These are phyloP conservation scores for Mythimna impura DNA, from an alignment of 2,888 invertebrate genomes.

Conservation along the genomic window DNA sequence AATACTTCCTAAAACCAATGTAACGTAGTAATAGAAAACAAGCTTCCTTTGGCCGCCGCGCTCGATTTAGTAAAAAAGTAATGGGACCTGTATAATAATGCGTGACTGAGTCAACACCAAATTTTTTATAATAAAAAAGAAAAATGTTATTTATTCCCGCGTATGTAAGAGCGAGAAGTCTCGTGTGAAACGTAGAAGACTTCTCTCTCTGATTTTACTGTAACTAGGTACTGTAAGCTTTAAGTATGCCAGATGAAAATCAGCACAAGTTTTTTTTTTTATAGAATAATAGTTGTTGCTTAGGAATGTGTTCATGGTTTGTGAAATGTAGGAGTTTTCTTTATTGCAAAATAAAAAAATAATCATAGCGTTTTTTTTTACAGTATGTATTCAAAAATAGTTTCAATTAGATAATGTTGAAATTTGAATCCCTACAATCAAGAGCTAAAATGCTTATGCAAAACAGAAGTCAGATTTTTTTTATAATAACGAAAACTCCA, in stretches of 20 bases:
- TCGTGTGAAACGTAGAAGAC: slow-evolving; percentile 43
- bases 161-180: slow-evolving; percentile 56
- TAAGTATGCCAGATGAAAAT: slow-evolving; percentile 55
- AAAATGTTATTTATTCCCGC: slow-evolving; percentile 61
- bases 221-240: slow-evolving; percentile 48
- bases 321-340: slow-evolving; percentile 32
- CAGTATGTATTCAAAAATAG: not conserved
- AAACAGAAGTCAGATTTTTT: not conserved
- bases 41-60: slow-evolving; percentile 70
- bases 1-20: slow-evolving; percentile 72
- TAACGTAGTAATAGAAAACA: slow-evolving; percentile 62
- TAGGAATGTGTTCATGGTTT: slow-evolving; percentile 34
- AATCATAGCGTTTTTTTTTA: not conserved
- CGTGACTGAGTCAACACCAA: slow-evolving; percentile 87
- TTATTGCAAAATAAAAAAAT: slow-evolving; percentile 3
- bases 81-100: slow-evolving; percentile 84
- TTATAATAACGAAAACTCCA: slow-evolving; percentile 23
- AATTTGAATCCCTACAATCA: not conserved
- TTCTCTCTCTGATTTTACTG: slow-evolving; percentile 56
- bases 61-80: slow-evolving; percentile 67
- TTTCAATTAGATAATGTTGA: not conserved
- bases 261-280: slow-evolving; percentile 54
- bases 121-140: slow-evolving; percentile 74
- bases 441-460: not conserved
- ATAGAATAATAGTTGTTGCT: slow-evolving; percentile 34